Base-by-base conservation (phyloP, 2,113 vertebrate species). In the Patagioenas fasciata region DNA sequence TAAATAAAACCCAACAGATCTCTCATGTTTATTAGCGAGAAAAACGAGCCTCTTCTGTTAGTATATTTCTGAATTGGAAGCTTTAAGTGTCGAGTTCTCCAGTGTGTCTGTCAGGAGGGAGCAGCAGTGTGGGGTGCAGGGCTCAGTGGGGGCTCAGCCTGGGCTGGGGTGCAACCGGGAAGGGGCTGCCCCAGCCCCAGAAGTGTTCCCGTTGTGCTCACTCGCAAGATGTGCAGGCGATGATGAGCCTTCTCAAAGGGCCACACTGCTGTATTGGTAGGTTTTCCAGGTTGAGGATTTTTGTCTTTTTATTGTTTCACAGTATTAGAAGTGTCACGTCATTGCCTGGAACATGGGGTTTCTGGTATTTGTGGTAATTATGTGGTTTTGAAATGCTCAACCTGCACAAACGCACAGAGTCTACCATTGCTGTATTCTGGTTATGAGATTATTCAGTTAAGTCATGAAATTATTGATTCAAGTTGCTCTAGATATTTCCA, bases 201-300 rank as follows among this genome's bases (percentile, higher is more conserved):
- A 4, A 26, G 2, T 5, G 36, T 5, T 74, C 21, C 48, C 42
- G 18, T 13, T 6, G 2, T 15, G 29, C 61, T 73, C 0, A 0
- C 75, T 17, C 36, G 44, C 53, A 19, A 0, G 6, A 10, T 14
- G n/a, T 65, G 58, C 16, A 26, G 15, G 53, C 17, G 5, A 2
- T 24, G n/a, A 40, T 32, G 25, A 61, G 6, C 54, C 53, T 75
- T 23, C 47, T 34, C 74, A 34, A 53, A 38, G 31, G 15, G 4
- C 17, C 50, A 25, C 4, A 0, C 18, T 74, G 1, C 28, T 40
- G 3, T 21, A 2, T 12, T 36, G 80, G 11, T 31, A 5, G 34
- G 57, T 83, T 83, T 91, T 62, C 24, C 67, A 65, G 15, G 15
- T 7, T 83, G 80, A 19, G 18, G 2, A 6, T 80, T 83, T 90